Percentiles rank a stretch among this genome's conserved stretches.
Evolutionary conservation across 1,140 invertebrate genomes (phyloP).

Genomic region (Camponotus floridanus): DNA sequence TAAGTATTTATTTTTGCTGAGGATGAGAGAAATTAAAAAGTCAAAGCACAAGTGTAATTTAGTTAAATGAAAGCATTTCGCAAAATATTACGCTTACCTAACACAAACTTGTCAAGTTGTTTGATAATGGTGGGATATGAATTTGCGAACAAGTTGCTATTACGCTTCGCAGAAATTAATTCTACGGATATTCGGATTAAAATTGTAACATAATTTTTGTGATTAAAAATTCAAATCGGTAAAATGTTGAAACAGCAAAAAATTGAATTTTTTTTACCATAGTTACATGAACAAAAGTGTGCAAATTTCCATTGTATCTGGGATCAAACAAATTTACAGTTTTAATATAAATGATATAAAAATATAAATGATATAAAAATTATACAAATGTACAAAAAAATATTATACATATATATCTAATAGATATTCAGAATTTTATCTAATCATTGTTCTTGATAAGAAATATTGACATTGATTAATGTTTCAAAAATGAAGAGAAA

Average conservation of each 20-base stretch:
- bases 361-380: neutral
- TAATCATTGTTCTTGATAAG: too few relatives aligned
- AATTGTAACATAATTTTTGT: slow-evolving; percentile 28
- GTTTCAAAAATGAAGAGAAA: too few relatives aligned
- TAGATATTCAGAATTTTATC: too few relatives aligned
- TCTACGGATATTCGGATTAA: slow-evolving; percentile 8
- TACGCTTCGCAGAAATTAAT: slow-evolving; percentile 31
- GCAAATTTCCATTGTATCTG: neutral
- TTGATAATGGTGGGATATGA: slow-evolving; percentile 8
- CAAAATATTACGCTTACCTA: slow-evolving; percentile 21
- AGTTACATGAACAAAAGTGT: neutral
- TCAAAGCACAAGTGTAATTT: slow-evolving; percentile 22
- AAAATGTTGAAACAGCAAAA: slow-evolving; percentile 13
- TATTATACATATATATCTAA: too few relatives aligned
- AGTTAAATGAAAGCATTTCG: slow-evolving; percentile 28
- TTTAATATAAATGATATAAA: neutral
- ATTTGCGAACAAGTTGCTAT: slow-evolving; percentile 10
- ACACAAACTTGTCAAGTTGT: slow-evolving; percentile 26
- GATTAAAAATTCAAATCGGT: slow-evolving; percentile 7
- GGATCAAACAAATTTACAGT: neutral
- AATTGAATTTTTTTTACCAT: slow-evolving; percentile 2
- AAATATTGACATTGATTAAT: too few relatives aligned
- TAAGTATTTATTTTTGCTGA: slow-evolving; percentile 23
- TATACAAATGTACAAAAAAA: neutral
- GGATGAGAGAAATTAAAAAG: slow-evolving; percentile 24